Conservation (phyloP, 53 echinoderm and acorn worm species). For the Astropecten irregularis region DNA sequence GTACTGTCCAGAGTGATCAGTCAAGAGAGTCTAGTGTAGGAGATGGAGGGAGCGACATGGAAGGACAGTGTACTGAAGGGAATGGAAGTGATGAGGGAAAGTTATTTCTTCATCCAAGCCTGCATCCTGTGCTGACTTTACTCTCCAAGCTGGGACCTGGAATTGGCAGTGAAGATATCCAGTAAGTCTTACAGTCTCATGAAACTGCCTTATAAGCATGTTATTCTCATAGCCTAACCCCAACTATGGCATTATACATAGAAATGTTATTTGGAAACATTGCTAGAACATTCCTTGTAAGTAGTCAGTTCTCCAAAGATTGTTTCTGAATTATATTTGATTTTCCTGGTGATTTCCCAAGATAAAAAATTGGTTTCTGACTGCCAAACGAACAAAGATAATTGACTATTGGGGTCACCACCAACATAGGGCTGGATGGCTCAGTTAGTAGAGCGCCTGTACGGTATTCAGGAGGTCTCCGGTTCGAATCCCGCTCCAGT, state of each 20-base stretch:
- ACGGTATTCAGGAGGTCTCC: no score
- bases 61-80: not conserved
- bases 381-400: no score
- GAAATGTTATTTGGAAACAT: not conserved
- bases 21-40: not conserved
- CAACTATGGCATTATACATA: not conserved
- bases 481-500: no score
- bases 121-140: conserved; percentile 88
- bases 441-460: no score
- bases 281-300: not conserved
- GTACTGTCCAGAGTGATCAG: not conserved
- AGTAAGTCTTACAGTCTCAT: conserved; percentile 51
- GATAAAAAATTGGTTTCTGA: no score
- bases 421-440: no score
- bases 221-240: not conserved
- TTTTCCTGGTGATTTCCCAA: no score
- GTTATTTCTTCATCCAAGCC: conserved; percentile 71
- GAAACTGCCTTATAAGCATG: conserved; percentile 1
- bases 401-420: no score
- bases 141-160: conserved; percentile 90
- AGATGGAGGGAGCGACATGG: not conserved
- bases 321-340: no score
- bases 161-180: conserved; percentile 37
- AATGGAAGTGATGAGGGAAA: not conserved
- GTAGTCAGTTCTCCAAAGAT: no score